These are phyloP conservation scores for Spea bombifrons DNA, from an alignment of 2,113 vertebrate species.

Conservation along the genomic window DNA sequence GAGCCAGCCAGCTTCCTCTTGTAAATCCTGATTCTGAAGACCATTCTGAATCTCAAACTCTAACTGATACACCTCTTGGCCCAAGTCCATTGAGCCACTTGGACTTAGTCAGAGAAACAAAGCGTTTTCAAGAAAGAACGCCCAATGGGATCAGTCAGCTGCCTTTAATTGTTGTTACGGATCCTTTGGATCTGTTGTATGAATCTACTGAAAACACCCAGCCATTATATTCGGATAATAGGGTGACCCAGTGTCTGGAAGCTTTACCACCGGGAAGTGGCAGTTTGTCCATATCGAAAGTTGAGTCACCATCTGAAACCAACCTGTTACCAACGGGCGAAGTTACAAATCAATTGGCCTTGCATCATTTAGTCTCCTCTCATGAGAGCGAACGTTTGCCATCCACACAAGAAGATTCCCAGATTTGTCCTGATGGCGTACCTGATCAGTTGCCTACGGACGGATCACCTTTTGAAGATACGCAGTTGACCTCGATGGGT, in stretches of 20 bases:
- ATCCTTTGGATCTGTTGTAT: background rate
- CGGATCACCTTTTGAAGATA: background rate
- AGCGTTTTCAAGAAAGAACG: background rate
- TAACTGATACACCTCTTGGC: background rate
- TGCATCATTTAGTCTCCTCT: background rate
- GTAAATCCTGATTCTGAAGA: background rate
- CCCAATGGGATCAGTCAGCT: background rate
- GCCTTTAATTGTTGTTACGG: constrained; percentile 20
- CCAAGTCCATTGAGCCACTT: background rate
- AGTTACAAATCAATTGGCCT: background rate
- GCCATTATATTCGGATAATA: background rate
- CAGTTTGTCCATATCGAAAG: background rate
- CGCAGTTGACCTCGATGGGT: background rate
- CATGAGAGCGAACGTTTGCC: background rate
- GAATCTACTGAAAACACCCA: background rate
- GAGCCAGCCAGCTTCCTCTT: background rate
- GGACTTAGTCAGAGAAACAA: background rate
- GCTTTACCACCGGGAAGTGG: background rate
- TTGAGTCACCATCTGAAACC: background rate
- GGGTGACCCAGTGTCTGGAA: background rate
- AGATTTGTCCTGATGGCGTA: background rate
- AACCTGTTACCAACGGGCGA: background rate
- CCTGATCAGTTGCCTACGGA: background rate
- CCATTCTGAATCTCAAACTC: background rate
- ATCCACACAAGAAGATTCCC: background rate